These are phyloP conservation scores for Dexiosoma caninum DNA, from an alignment of 2,888 invertebrate species.

Conservation along the genomic window DNA sequence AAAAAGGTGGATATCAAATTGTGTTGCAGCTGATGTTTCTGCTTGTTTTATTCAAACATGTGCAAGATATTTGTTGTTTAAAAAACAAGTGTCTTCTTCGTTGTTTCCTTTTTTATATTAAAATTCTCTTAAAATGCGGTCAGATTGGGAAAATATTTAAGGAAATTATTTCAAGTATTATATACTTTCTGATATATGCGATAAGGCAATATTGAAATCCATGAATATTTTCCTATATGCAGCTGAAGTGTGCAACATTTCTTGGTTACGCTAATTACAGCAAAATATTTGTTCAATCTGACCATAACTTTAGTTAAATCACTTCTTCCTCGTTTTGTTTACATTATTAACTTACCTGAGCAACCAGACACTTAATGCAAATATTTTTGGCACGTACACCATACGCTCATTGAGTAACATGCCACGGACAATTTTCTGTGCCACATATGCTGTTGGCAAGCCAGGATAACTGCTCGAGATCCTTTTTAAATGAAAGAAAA, in stretches of 20 bases:
- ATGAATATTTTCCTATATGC: too few species aligned
- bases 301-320: constrained; percentile 5
- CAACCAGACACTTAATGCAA: constrained; percentile 75
- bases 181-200: too few species aligned
- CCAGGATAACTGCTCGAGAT: constrained; percentile 75
- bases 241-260: too few species aligned
- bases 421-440: constrained; percentile 74
- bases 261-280: too few species aligned
- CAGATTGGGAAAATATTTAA: too few species aligned
- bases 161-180: too few species aligned
- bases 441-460: constrained; percentile 75
- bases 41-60: background rate
- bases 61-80: background rate
- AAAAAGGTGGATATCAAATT: background rate
- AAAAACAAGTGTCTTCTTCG: background rate
- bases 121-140: too few species aligned
- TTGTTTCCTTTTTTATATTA: background rate
- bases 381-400: constrained; percentile 76
- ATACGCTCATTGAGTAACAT: constrained; percentile 74
- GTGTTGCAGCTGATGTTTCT: background rate
- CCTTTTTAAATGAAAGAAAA: constrained; percentile 63
- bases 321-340: constrained; percentile 13
- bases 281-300: too few species aligned
- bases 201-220: too few species aligned
- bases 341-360: constrained; percentile 69